Conservation (phyloP, 2,113 vertebrate species). For the Tympanuchus pallidicinctus region DNA sequence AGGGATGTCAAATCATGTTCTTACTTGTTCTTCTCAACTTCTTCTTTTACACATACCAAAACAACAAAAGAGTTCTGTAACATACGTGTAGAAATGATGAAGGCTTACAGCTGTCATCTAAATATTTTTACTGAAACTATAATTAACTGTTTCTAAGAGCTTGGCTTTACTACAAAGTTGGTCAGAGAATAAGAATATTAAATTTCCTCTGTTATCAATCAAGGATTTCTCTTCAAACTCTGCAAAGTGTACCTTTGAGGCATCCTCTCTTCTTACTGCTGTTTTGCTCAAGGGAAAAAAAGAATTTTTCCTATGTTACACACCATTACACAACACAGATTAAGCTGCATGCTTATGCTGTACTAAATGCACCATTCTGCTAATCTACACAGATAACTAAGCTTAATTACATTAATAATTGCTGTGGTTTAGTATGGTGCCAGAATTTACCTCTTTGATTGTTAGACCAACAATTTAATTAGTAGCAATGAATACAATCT, state of each 20-base stretch:
- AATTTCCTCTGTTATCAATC: constrained; percentile 45
- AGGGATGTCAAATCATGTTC: constrained; percentile 15
- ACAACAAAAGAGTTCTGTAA: constrained; percentile 16
- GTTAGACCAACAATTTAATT: constrained; percentile 46
- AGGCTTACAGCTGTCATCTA: constrained; percentile 38
- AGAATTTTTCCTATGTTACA: not conserved
- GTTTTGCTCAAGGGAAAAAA: constrained; percentile 16
- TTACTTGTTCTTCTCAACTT: not conserved
- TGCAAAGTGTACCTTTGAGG: not conserved
- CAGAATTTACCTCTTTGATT: constrained; percentile 48
- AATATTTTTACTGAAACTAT: constrained; percentile 45
- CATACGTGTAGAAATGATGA: constrained; percentile 7
- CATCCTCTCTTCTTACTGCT: not conserved
- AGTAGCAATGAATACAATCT: constrained; percentile 18
- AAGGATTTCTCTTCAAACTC: constrained; percentile 6
- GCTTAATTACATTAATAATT: constrained; percentile 57
- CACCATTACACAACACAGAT: constrained; percentile 8
- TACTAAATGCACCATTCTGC: constrained; percentile 19
- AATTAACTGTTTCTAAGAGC: constrained; percentile 55
- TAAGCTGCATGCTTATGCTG: not conserved
- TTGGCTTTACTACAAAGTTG: constrained; percentile 60
- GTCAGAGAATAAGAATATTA: constrained; percentile 18
- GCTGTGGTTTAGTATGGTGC: constrained; percentile 27
- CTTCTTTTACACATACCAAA: not conserved
- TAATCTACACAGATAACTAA: constrained; percentile 53